Base-by-base conservation (phyloP, 1,140 invertebrate species). In the Solen grandis region DNA sequence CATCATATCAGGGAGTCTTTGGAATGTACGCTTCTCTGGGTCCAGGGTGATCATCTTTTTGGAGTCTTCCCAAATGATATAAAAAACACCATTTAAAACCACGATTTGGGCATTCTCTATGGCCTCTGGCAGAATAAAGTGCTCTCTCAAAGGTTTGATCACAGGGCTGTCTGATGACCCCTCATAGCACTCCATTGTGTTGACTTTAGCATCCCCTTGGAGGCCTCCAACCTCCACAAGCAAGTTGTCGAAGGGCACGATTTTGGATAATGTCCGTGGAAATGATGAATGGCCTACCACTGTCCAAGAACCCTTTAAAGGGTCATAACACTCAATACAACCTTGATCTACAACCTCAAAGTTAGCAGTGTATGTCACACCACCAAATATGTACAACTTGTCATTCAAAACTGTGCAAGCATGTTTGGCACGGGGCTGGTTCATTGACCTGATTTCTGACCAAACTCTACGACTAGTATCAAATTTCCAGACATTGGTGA, bases 61-160 rank as follows among this genome's bases (percentile, higher is more conserved):
- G 0, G 84, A 83, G 69, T 92, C 89, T 68, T 91, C 88, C 91
- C 91, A 92, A 13, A 92, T 87, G 63, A 92, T 91, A 79, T 92
- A 91, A 73, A 92, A 90, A 31, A 89, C 84, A 22, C 80, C 81
- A 79, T 88, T 86, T 14, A 91, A 84, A 10, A 90, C 88, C 60
- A 91, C 86, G 41, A 92, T 90, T 85, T 91, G 85, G 57, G 89
- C 84, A 82, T 74, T 88, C 62, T 91, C 84, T 36, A 92, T 90
- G 54, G 82, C 60, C 35, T 90, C 87, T 22, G 90, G 90, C 36
- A 92, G 83, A 22, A 91, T 82, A 66, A 88, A 91, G 63, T 92
- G 89, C 70, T 92, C 90, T 5, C 87, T 88, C 5, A 89, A 81
- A 10, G 88, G 87, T 50, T 86, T 86, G 33, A 91, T 82, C 4